These are phyloP conservation scores for Julus scandinavius DNA, from an alignment of 2,888 invertebrate genomes.

Conservation along the genomic window DNA sequence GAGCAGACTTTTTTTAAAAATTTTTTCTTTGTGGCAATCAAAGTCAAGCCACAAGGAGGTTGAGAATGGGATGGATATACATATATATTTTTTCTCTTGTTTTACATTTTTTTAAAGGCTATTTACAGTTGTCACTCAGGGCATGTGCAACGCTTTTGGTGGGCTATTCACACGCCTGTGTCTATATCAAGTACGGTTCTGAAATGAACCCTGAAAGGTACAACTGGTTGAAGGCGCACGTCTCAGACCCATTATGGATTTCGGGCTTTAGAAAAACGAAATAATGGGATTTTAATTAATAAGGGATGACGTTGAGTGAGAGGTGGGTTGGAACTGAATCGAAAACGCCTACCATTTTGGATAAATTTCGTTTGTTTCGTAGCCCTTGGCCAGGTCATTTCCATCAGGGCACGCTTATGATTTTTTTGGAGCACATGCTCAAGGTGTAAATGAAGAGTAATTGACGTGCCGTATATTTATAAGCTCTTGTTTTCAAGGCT, in stretches of 20 bases:
- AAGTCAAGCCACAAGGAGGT: not conserved
- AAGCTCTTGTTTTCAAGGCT: not conserved
- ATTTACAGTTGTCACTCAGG: conserved; percentile 35
- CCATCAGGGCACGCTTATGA: not conserved
- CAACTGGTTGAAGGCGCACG: not conserved
- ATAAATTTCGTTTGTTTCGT: not conserved
- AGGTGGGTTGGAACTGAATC: not conserved
- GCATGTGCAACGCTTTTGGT: conserved; percentile 7
- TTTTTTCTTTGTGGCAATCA: not conserved
- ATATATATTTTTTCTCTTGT: not conserved
- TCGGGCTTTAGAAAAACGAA: not conserved
- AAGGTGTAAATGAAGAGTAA: conserved; percentile 19
- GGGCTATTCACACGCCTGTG: not conserved
- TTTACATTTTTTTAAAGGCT: conserved; percentile 16
- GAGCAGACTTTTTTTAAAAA: not conserved
- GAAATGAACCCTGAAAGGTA: not conserved
- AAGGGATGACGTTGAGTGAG: not conserved
- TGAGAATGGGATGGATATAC: not conserved
- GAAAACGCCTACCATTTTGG: not conserved
- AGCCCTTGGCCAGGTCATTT: not conserved
- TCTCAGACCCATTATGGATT: not conserved
- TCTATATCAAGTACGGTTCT: not conserved
- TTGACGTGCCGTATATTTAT: not conserved
- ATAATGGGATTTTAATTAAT: conserved; percentile 30
- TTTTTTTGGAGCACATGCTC: not conserved